A percentile compares a stretch with the other conserved stretches of the same genome.
These are phyloP conservation scores for Drosophila repletoides DNA, from an alignment of 1,140 invertebrate genomes.

Conservation along the genomic window DNA sequence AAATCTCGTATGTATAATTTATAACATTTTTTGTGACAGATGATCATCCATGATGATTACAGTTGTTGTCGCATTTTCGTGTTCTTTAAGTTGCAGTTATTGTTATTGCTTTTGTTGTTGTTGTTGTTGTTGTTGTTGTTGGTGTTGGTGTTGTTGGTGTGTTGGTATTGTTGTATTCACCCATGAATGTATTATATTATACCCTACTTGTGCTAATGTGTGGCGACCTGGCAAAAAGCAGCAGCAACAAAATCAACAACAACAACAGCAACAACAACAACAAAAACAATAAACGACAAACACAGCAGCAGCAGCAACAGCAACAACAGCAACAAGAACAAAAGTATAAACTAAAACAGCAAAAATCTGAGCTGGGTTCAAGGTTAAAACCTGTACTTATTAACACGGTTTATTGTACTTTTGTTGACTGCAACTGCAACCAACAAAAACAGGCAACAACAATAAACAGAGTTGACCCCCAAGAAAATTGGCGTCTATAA, in stretches of 20 bases:
- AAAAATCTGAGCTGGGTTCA: conserved; percentile 56
- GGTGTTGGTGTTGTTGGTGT: conserved; percentile 6
- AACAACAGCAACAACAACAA: conserved; percentile 12
- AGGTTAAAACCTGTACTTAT: conserved; percentile 77
- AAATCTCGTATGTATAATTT: conserved; percentile 52
- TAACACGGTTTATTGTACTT: conserved; percentile 81
- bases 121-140: conserved; percentile 16
- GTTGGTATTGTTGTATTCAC: conserved; percentile 8
- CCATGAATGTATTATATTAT: conserved; percentile 60
- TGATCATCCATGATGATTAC: conserved; percentile 43
- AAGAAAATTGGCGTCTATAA: conserved; percentile 71
- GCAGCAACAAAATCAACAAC: conserved; percentile 4
- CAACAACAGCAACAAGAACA: conserved; percentile 5
- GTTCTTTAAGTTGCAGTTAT: conserved; percentile 17
- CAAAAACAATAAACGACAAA: conserved; percentile 5
- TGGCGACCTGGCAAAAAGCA: conserved; percentile 28
- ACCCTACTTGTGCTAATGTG: conserved; percentile 49
- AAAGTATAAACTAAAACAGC: conserved; percentile 20
- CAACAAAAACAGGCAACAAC: conserved; percentile 39
- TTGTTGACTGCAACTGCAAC: conserved; percentile 59
- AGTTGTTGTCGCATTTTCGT: conserved; percentile 39
- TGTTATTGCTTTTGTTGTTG: neutral
- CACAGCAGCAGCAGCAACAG: conserved; percentile 9
- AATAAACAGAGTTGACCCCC: conserved; percentile 53
- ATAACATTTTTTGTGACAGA: conserved; percentile 59